Percentiles rank a stretch among this genome's conserved stretches.
Conservation (phyloP, 2,797 vertebrate species). For the Hoplostethus mediterraneus region DNA sequence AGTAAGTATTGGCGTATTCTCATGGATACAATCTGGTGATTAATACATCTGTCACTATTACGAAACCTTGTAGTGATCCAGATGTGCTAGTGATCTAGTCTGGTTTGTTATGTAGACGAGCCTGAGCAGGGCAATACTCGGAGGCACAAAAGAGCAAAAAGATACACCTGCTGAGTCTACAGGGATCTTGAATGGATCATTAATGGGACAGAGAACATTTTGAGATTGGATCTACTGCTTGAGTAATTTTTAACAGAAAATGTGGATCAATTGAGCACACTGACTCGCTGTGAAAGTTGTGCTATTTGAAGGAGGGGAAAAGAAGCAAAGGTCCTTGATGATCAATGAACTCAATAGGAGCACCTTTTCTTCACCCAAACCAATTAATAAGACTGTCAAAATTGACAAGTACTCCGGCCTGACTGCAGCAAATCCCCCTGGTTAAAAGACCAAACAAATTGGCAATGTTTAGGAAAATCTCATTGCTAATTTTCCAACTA, state of each 20-base stretch:
- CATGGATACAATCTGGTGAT: neutral
- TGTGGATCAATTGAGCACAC: slow-evolving; percentile 62
- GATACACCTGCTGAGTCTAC: slow-evolving; percentile 23
- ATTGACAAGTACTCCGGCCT: slow-evolving; percentile 51
- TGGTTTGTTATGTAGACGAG: neutral
- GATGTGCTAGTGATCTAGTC: slow-evolving; percentile 11
- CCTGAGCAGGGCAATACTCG: neutral
- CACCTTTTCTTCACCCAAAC: slow-evolving; percentile 63
- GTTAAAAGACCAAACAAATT: slow-evolving; percentile 77
- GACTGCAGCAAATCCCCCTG: slow-evolving; percentile 67
- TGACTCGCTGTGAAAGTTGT: slow-evolving; percentile 52
- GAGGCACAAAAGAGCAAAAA: slow-evolving; percentile 3
- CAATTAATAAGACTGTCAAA: slow-evolving; percentile 67
- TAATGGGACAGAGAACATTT: slow-evolving; percentile 47
- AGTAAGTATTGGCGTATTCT: slow-evolving; percentile 14
- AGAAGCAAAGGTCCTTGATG: slow-evolving; percentile 55
- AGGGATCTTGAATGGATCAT: slow-evolving; percentile 32
- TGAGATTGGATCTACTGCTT: slow-evolving; percentile 55
- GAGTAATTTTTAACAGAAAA: slow-evolving; percentile 66
- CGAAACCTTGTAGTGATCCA: neutral
- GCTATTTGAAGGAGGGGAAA: slow-evolving; percentile 42
- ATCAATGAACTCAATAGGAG: slow-evolving; percentile 68
- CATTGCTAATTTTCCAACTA: slow-evolving; percentile 76
- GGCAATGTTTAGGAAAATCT: slow-evolving; percentile 76
- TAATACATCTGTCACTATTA: neutral